These are phyloP conservation scores for Nomada ruficornis DNA, from an alignment of 2,888 invertebrate species.

Conservation along the genomic window DNA sequence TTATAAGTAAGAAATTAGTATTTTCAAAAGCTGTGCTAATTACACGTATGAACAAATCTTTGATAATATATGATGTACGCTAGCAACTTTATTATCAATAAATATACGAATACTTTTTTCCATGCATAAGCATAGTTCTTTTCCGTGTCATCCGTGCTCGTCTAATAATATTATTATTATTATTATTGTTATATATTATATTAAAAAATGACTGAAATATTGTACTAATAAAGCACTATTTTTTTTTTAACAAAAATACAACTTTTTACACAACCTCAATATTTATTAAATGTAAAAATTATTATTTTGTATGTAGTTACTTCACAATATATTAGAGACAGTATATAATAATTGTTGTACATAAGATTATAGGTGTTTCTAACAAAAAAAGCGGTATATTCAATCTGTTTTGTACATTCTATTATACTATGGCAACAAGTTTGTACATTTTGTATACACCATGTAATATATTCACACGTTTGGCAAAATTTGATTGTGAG, in stretches of 20 bases:
- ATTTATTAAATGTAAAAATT: slow-evolving; percentile 8
- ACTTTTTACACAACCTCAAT: neutral
- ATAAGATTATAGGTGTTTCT: slow-evolving; percentile 11
- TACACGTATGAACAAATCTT: slow-evolving; percentile 42
- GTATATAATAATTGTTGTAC: slow-evolving; percentile 23
- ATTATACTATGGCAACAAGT: slow-evolving; percentile 6
- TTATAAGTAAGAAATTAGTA: slow-evolving; percentile 31
- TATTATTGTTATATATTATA: neutral
- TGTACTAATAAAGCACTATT: neutral
- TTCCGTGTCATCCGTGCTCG: neutral
- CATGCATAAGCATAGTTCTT: slow-evolving; percentile 17
- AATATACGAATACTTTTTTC: slow-evolving; percentile 47
- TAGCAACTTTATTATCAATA: slow-evolving; percentile 49
- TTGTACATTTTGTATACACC: slow-evolving; percentile 13
- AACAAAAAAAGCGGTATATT: neutral
- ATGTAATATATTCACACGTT: neutral
- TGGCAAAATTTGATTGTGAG: neutral
- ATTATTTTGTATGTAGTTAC: slow-evolving; percentile 17
- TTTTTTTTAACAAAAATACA: neutral
- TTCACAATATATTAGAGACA: slow-evolving; percentile 35
- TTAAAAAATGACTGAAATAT: neutral
- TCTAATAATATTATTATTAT: slow-evolving; percentile 1
- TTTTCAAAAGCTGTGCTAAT: slow-evolving; percentile 40
- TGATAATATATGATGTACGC: slow-evolving; percentile 49
- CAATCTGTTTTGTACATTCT: neutral